phyloP scores from a whole-genome alignment of 2,888 invertebrate species.

The Germaria angustata region DNA sequence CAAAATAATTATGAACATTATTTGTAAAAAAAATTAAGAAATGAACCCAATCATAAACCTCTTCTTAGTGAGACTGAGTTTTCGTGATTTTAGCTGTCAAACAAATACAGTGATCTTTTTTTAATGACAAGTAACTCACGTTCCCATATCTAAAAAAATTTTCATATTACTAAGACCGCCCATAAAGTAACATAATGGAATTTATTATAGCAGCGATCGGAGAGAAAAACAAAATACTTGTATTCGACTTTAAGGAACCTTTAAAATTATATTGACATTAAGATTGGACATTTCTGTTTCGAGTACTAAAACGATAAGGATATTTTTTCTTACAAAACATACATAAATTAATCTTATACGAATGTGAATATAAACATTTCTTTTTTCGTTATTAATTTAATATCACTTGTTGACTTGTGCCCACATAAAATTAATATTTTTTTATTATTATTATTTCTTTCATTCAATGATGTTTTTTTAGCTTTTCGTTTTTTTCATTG shows the following conservation, averaged over 20 bases:
- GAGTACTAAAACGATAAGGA: constrained; percentile 40
- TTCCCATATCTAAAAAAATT: too few relatives aligned
- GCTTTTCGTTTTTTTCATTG: constrained; percentile 20
- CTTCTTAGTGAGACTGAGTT: too few relatives aligned
- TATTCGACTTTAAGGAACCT: neutral
- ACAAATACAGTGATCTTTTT: too few relatives aligned
- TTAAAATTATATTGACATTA: neutral
- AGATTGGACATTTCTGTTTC: constrained; percentile 44
- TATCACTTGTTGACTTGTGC: constrained; percentile 57
- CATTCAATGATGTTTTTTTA: constrained; percentile 19
- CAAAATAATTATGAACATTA: too few relatives aligned
- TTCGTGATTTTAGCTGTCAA: too few relatives aligned
- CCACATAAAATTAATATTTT: constrained; percentile 29
- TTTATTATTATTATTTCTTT: constrained; percentile 20
- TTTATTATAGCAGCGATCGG: neutral
- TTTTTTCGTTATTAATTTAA: constrained; percentile 22
- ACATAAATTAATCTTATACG: constrained; percentile 37
- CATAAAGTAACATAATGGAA: too few relatives aligned
- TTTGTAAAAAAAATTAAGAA: too few relatives aligned
- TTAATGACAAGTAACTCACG: too few relatives aligned
- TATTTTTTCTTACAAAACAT: constrained; percentile 16
- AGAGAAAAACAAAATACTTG: neutral
- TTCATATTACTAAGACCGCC: too few relatives aligned
- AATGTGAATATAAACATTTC: neutral
- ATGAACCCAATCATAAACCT: too few relatives aligned